A percentile compares a stretch with the other conserved stretches of the same genome.
These are phyloP conservation scores for Acrocera orbiculus DNA, from an alignment of 2,888 invertebrate genomes.

Conservation along the genomic window DNA sequence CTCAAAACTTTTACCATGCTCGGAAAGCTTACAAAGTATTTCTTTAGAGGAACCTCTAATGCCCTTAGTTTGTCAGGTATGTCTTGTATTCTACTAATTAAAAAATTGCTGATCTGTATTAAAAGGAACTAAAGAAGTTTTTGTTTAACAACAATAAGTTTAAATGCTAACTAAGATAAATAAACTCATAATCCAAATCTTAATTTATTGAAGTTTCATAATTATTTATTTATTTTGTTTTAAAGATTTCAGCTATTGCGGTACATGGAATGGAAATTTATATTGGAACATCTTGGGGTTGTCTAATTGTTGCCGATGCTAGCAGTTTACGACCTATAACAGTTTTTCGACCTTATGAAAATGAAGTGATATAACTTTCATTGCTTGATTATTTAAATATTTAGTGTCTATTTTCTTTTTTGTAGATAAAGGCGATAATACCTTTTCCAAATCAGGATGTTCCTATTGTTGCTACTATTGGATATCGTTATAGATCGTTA, in stretches of 20 bases:
- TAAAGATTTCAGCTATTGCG: conserved; percentile 35
- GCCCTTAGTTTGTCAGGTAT: conserved; percentile 56
- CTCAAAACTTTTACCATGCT: conserved; percentile 79
- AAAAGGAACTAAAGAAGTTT: too few relatives aligned
- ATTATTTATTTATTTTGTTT: not conserved
- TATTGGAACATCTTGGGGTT: conserved; percentile 90
- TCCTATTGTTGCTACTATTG: conserved; percentile 56
- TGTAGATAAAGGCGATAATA: conserved; percentile 43
- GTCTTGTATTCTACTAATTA: too few relatives aligned
- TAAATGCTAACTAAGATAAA: too few relatives aligned
- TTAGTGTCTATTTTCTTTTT: conserved; percentile 9
- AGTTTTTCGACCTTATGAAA: conserved; percentile 81
- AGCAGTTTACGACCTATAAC: conserved; percentile 67
- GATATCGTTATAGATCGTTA: conserved; percentile 68
- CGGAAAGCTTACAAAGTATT: conserved; percentile 79
- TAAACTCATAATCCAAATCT: too few relatives aligned
- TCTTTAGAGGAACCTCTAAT: conserved; percentile 74
- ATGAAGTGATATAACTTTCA: conserved; percentile 40
- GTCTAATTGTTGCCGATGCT: conserved; percentile 76
- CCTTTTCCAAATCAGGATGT: conserved; percentile 34
- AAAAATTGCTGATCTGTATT: too few relatives aligned
- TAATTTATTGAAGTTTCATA: not conserved
- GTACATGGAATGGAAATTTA: conserved; percentile 54
- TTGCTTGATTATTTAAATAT: not conserved
- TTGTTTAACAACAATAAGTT: too few relatives aligned